Percentiles rank a stretch among this genome's conserved stretches.
These are phyloP conservation scores for Crenichthys baileyi DNA, from an alignment of 2,797 vertebrate species.

Conservation along the genomic window DNA sequence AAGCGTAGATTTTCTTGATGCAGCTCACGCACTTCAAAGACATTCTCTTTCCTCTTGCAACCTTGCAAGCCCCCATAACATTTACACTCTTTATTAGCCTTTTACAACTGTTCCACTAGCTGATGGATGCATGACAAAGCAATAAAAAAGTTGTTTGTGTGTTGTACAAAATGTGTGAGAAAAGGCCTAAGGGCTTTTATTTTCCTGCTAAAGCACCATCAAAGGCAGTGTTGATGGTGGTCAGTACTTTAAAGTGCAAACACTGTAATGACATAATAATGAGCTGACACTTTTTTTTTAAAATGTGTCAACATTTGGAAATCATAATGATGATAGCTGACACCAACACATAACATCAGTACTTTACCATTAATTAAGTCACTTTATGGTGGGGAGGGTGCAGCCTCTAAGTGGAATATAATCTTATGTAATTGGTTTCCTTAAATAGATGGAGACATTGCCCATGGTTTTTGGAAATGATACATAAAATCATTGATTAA, in stretches of 20 bases:
- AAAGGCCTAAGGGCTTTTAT: slow-evolving; percentile 15
- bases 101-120: slow-evolving; percentile 32
- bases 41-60: slow-evolving; percentile 3
- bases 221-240: background rate
- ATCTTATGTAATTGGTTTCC: background rate
- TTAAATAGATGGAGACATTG: background rate
- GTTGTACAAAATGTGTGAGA: background rate
- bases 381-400: background rate
- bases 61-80: slow-evolving; percentile 18
- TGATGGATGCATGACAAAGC: slow-evolving; percentile 36
- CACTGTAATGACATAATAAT: background rate
- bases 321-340: background rate
- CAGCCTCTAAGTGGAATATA: background rate
- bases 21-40: slow-evolving; percentile 21
- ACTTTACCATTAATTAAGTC: background rate
- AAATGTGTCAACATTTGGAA: background rate
- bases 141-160: slow-evolving; percentile 49
- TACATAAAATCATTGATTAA: background rate
- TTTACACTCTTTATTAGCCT: slow-evolving; percentile 28
- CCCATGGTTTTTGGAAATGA: background rate
- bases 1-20: slow-evolving; percentile 27
- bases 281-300: background rate
- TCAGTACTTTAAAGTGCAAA: background rate
- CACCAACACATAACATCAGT: background rate
- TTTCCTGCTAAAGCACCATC: slow-evolving; percentile 10